Evolutionary conservation across 2,797 vertebrate genomes (phyloP).

Genomic region (Rachycentron canadum): DNA sequence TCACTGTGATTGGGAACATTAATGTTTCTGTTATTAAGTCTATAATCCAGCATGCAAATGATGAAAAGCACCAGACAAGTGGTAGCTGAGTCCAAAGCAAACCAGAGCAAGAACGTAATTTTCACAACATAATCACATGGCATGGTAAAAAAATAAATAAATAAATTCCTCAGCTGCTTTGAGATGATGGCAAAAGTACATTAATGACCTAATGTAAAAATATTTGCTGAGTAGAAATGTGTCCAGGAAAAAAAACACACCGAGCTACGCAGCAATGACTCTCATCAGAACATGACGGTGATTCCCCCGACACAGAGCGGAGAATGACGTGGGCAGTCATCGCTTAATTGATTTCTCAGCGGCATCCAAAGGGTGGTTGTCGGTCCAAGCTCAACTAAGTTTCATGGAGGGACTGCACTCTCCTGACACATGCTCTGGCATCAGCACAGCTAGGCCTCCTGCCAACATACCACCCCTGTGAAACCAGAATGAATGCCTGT

Average conservation of each 20-base stretch:
- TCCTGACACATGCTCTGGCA: slow-evolving; percentile 83
- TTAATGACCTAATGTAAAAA: slow-evolving; percentile 64
- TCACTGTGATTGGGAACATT: slow-evolving; percentile 43
- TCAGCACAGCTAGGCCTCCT: slow-evolving; percentile 58
- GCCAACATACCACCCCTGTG: slow-evolving; percentile 81
- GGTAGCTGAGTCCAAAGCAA: slow-evolving; percentile 52
- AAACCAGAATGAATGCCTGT: slow-evolving; percentile 79
- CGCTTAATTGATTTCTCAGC: slow-evolving; percentile 70
- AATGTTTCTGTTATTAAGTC: slow-evolving; percentile 32
- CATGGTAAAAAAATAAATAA: slow-evolving; percentile 5
- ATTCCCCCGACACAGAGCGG: slow-evolving; percentile 43
- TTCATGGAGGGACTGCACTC: slow-evolving; percentile 68
- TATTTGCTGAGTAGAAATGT: slow-evolving; percentile 63
- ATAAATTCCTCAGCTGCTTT: slow-evolving; percentile 39
- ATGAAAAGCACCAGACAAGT: slow-evolving; percentile 32
- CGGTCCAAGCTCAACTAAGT: slow-evolving; percentile 63
- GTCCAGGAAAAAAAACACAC: slow-evolving; percentile 43
- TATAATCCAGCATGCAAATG: slow-evolving; percentile 18
- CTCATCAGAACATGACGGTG: slow-evolving; percentile 53
- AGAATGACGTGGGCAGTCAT: slow-evolving; percentile 47
- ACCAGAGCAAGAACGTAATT: slow-evolving; percentile 36
- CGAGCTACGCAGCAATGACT: slow-evolving; percentile 43
- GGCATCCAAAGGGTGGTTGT: slow-evolving; percentile 59
- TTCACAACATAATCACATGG: slow-evolving; percentile 46
- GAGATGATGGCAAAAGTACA: slow-evolving; percentile 56